Evolutionary conservation across 1,140 invertebrate genomes (phyloP), one percentile per base, ranked within the genome.

Genomic region (Ditylenchus dipsaci): DNA sequence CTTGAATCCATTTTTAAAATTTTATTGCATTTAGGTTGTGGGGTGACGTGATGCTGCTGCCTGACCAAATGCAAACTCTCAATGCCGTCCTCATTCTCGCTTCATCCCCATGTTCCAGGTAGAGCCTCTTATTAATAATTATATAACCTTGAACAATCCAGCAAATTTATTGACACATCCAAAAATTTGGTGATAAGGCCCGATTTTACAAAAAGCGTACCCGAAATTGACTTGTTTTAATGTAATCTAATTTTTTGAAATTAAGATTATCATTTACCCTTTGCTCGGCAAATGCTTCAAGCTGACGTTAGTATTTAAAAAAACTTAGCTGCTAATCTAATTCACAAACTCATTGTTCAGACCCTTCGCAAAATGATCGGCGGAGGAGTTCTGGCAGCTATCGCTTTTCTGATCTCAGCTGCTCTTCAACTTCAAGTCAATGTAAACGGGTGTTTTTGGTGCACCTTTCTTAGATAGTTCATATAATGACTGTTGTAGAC

Each of bases 11-110:
- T n/a, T n/a, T n/a, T n/a, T n/a, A 38, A 38, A 38, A 11, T 38
- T 38, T 5, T 38, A 38, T 38, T 38, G 33, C 33, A 38, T 53
- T 53, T 15, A 53, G 23, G 8, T 8, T 33, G 47, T 33, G 29
- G 33, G 75, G 77, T 60, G 75, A 53, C 29, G 42, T 74, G 33
- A 56, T 71, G 26, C 47, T 94, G 8, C 88, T 91, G 71, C 90
- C 92, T 0, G 92, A 95, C 84, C 92, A 94, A 83, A 89, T 94
- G 87, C 90, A 91, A 85, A 89, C 83, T 0, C 78, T 79, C 13
- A 79, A 79, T 58, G 72, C 77, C 13, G 58, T 79, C 15, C 68
- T 79, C 1, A 80, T 79, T 74, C 64, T 79, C 26, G 56, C 61
- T 13, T 80, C 33, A 78, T 78, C 38, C 76, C 76, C 1, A 60